Evolutionary conservation across 2,888 invertebrate species (phyloP).

Genomic region (Watsonalla cultraria): DNA sequence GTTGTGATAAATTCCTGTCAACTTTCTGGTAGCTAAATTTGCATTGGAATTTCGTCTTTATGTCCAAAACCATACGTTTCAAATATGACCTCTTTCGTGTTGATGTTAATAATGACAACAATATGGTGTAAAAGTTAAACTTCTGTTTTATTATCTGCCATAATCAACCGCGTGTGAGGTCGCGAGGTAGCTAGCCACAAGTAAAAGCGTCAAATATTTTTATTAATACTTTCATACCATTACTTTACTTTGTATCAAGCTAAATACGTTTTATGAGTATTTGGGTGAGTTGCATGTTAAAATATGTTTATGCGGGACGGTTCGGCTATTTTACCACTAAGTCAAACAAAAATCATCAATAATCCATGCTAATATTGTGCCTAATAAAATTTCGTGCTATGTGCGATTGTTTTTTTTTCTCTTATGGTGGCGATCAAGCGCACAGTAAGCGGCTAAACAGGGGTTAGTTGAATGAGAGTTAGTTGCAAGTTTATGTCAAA

Average conservation of each 20-base stretch:
- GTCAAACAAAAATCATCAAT: no score
- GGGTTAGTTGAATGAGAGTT: no score
- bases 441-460: no score
- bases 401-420: no score
- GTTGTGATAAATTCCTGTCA: conserved; percentile 21
- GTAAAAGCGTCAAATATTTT: not conserved
- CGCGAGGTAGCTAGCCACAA: not conserved
- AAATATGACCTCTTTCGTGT: not conserved
- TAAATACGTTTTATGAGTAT: not conserved
- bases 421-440: no score
- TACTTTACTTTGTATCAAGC: not conserved
- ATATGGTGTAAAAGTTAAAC: not conserved
- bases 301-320: no score
- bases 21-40: not conserved
- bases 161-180: not conserved
- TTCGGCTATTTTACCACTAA: no score
- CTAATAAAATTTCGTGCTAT: no score
- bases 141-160: not conserved
- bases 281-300: no score
- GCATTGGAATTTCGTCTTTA: not conserved
- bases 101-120: not conserved
- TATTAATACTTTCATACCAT: not conserved
- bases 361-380: no score
- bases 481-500: no score
- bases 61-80: not conserved